Evolutionary conservation across 1,140 invertebrate genomes (phyloP).

Genomic region (Platorchestia sp.): DNA sequence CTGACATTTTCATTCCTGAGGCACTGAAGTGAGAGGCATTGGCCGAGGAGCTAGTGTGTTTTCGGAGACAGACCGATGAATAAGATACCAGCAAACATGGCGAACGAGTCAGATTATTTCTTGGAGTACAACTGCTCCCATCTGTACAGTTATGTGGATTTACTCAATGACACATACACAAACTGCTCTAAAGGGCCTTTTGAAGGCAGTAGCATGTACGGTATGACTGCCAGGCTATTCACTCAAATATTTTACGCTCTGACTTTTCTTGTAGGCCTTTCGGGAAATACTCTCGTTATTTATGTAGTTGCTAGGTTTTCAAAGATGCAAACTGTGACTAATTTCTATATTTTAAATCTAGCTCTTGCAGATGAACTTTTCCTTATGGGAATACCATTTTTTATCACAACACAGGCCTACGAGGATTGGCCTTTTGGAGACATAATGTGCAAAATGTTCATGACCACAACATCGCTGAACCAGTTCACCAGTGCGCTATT

Average conservation of each 20-base stretch:
- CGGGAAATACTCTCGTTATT: slow-evolving; percentile 94
- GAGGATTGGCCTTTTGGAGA: slow-evolving; percentile 91
- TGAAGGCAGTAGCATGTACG: slow-evolving; percentile 14
- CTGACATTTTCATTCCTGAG: neutral
- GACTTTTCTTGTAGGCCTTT: slow-evolving; percentile 88
- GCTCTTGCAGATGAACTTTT: slow-evolving; percentile 96
- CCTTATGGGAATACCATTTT: slow-evolving; percentile 91
- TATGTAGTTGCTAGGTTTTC: slow-evolving; percentile 94
- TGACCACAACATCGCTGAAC: slow-evolving; percentile 94
- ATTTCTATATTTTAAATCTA: slow-evolving; percentile 95
- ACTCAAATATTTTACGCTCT: slow-evolving; percentile 70
- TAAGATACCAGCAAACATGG: neutral
- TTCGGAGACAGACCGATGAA: neutral
- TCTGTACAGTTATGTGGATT: neutral
- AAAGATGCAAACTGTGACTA: slow-evolving; percentile 98
- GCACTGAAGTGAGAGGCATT: neutral
- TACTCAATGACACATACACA: neutral
- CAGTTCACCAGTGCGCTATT: slow-evolving; percentile 95
- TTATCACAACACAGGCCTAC: slow-evolving; percentile 87
- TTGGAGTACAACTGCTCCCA: slow-evolving; percentile 5
- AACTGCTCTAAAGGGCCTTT: slow-evolving; percentile 35
- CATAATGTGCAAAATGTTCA: slow-evolving; percentile 91
- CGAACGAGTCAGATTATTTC: neutral
- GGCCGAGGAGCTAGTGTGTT: neutral
- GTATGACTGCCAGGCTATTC: neutral